These are phyloP conservation scores for Pentalonia nigronervosa DNA, from an alignment of 1,140 invertebrate genomes.

Conservation along the genomic window DNA sequence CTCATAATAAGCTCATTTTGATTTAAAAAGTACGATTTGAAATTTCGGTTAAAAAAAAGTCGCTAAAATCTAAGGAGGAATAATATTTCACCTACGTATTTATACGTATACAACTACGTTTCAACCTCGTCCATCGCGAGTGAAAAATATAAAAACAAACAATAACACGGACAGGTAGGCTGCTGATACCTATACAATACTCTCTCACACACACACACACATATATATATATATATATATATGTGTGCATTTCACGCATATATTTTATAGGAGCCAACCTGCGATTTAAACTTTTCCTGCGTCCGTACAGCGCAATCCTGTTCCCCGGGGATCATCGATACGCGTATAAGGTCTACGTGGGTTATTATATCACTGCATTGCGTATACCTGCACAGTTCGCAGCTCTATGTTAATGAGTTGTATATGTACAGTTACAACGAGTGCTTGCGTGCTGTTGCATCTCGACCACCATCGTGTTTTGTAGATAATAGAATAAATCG, in stretches of 20 bases:
- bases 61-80: neutral
- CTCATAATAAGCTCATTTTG: neutral
- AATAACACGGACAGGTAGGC: neutral
- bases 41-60: neutral
- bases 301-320: neutral
- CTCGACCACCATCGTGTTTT: neutral
- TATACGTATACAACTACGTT: neutral
- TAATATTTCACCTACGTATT: neutral
- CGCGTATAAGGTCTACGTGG: neutral
- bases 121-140: neutral
- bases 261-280: neutral
- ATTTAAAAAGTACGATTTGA: neutral
- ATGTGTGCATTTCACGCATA: neutral
- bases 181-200: neutral
- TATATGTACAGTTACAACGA: neutral
- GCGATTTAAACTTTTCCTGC: conserved; percentile 33
- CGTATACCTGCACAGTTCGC: conserved; percentile 15
- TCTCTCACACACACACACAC: too few relatives aligned
- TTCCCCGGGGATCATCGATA: conserved; percentile 25
- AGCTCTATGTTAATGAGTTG: conserved; percentile 5
- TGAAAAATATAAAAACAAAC: conserved; percentile 16
- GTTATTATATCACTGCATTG: conserved; percentile 41
- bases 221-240: too few relatives aligned
- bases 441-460: neutral
- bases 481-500: neutral